Conservation (phyloP, 2,888 invertebrate species). For the Seira musarum region DNA sequence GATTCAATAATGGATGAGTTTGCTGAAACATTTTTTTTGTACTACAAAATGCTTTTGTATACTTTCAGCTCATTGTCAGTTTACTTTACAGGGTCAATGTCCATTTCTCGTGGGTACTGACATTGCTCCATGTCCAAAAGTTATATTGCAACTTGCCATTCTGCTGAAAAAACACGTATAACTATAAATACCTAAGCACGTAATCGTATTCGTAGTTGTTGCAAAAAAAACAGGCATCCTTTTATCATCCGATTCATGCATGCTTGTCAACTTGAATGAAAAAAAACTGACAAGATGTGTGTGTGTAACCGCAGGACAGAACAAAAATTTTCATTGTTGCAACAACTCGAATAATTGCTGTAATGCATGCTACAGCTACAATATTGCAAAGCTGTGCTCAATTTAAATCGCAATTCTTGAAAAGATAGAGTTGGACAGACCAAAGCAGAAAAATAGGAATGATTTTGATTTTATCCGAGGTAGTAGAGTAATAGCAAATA, state of each 20-base stretch:
- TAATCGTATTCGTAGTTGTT: conserved; percentile 1
- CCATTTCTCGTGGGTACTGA: conserved; percentile 34
- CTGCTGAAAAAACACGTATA: no score
- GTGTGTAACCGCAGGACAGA: conserved; percentile 40
- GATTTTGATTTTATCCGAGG: no score
- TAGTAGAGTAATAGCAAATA: no score
- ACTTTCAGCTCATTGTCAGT: no score
- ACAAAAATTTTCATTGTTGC: conserved; percentile 5
- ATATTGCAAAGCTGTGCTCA: background rate
- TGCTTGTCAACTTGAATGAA: conserved; percentile 27
- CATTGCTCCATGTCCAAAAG: no score
- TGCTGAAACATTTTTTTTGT: conserved; percentile 20
- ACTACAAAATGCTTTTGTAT: no score
- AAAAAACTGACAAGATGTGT: conserved; percentile 40
- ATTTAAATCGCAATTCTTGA: conserved; percentile 16
- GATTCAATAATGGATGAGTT: conserved; percentile 21
- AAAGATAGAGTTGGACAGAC: conserved; percentile 13
- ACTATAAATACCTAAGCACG: conserved; percentile 19
- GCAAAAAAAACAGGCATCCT: background rate
- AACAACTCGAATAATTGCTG: background rate
- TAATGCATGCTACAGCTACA: background rate
- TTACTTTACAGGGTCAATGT: conserved; percentile 51
- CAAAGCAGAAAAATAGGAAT: no score
- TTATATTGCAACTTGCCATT: no score
- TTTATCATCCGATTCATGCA: background rate